Conservation (phyloP, 2,113 vertebrate genomes). For the Fregetta grallaria region DNA sequence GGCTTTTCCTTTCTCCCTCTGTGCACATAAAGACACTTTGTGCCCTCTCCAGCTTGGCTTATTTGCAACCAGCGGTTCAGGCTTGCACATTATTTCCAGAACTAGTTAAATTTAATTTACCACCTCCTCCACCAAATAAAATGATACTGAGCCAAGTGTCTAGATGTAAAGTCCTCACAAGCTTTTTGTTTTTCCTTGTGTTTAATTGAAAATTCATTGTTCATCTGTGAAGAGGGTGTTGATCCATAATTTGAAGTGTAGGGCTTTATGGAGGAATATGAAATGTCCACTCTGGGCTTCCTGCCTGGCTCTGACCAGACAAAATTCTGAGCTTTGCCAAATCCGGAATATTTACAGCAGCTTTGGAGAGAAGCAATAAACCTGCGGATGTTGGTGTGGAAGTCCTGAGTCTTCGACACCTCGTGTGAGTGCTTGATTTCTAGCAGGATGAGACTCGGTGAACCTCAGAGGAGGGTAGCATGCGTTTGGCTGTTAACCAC, state of each 20-base stretch:
- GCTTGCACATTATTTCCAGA: neutral
- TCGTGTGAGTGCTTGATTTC: neutral
- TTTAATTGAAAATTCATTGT: neutral
- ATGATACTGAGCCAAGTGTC: neutral
- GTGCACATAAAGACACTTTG: neutral
- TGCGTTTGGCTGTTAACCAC: neutral
- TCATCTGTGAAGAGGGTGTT: neutral
- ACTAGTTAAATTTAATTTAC: neutral
- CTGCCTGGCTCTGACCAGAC: neutral
- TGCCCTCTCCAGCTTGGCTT: neutral
- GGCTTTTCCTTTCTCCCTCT: neutral
- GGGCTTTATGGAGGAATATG: neutral
- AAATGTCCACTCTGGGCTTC: neutral
- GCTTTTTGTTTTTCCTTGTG: neutral
- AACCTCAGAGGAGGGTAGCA: neutral
- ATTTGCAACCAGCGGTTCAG: neutral
- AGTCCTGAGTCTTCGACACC: neutral
- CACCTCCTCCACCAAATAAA: neutral
- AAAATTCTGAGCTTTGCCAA: neutral
- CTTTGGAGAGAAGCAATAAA: neutral
- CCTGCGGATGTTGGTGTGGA: neutral
- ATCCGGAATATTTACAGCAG: neutral
- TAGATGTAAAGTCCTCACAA: neutral
- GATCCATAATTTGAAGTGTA: neutral
- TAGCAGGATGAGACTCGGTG: neutral